Base-by-base conservation (phyloP, 2,888 invertebrate genomes). In the Phytoseiulus persimilis region DNA sequence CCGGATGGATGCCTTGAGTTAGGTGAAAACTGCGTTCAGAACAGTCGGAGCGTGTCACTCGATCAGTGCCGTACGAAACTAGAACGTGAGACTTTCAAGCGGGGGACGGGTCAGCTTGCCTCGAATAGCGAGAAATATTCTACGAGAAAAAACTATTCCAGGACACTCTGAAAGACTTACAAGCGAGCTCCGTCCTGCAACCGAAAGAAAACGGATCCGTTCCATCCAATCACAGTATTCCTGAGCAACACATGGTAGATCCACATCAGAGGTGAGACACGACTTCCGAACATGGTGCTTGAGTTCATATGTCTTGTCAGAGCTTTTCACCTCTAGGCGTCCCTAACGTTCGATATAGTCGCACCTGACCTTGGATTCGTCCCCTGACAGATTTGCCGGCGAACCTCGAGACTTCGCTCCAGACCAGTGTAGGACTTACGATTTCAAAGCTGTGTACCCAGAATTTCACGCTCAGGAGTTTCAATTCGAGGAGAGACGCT, bases 401-500 rank as follows among this genome's bases (percentile, higher is more conserved):
- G 87, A 87, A 9, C 28, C 5, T 32, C 87, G 87, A 6, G 87
- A 87, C 45, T 87, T 87, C 33, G 87, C 87, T 1, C 87, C 87
- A 28, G 87, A 87, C 33, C 87, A 87, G 23, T n/a, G 32, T 23
- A 33, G 87, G n/a, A 87, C 32, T 0, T 87, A 87, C 87, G 87
- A 87, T 23, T 87, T 87, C 45, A 33, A 45, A 32, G 87, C 87
- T 33, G 87, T 87, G n/a, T 87, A 87, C 23, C 87, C 87, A 14
- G 87, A 87, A 31, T 87, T 28, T 14, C 28, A 32, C 18, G 39
- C 32, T 33, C 28, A 87, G 0, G 87, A 87, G 33, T 87, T 32
- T n/a, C 87, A 87, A 31, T 87, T 87, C 18, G 87, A 87, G 18
- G 87, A 87, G 87, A 87, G 33, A 45, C 87, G 87, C n/a, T 9